Evolutionary conservation across 2,797 vertebrate species (phyloP), one percentile per base, ranked within the genome.

Genomic region (Manis crassicaudata): DNA sequence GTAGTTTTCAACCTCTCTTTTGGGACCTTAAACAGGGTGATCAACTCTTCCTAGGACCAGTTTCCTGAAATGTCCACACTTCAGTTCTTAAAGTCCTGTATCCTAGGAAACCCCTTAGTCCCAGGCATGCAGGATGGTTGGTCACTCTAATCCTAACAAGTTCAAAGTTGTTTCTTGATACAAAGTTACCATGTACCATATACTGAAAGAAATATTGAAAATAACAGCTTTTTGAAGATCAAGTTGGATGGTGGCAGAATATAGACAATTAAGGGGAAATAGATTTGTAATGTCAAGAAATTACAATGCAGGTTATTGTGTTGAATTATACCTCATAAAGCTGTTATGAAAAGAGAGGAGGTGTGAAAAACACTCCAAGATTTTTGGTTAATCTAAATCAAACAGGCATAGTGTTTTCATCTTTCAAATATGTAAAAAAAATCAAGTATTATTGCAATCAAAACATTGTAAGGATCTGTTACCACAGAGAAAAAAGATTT

Each of bases 361-460:
- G 58, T 62, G 14, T 29, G 9, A 21, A 81, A 88, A 27, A 73
- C 35, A 43, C 2, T 27, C 5, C 10, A 79, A 77, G 21, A 88
- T 13, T 80, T 93, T 67, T 40, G 21, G 11, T 46, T 60, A 93
- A 63, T 81, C 18, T 72, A 92, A 96, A 52, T 82, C 67, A 92
- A 89, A 80, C 65, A 50, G 3, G 67, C 6, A 81, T 2, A 21
- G 11, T 35, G 16, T 18, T 95, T 90, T 77, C 35, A 83, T n/a
- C 35, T 73, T 94, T 93, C 21, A 62, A 84, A 85, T 70, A 79
- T 18, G 7, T 50, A 88, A 79, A 89, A 95, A 95, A 46, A 46
- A 46, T 46, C 3, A 80, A 87, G 23, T n/a, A 88, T 76, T 35
- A 81, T 1, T 68, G 8, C 35, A 46, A 79, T 56, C 5, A 91